phyloP scores from a whole-genome alignment of 2,113 vertebrate species.

The Festucalex cinctus region DNA sequence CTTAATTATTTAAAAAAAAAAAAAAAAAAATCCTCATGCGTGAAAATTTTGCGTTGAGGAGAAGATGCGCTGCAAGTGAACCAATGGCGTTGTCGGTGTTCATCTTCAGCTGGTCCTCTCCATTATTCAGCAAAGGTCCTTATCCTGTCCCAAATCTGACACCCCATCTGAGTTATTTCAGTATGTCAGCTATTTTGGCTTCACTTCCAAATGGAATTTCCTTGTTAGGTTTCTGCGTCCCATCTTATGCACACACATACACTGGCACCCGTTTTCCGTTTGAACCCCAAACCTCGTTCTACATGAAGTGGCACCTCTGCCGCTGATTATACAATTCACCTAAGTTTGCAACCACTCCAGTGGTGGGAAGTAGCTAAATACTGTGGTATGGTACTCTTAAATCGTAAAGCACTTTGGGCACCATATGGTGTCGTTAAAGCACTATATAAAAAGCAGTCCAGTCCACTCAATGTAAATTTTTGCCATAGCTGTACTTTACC shows the following conservation, averaged over 20 bases:
- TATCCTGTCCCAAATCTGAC: slow-evolving; percentile 52
- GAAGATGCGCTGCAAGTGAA: slow-evolving; percentile 23
- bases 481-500: too few species aligned
- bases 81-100: slow-evolving; percentile 18
- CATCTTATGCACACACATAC: slow-evolving; percentile 21
- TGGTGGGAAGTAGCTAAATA: not conserved
- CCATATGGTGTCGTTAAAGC: too few species aligned
- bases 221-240: slow-evolving; percentile 58
- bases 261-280: slow-evolving; percentile 27
- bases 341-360: slow-evolving; percentile 26
- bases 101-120: slow-evolving; percentile 29
- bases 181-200: slow-evolving; percentile 53
- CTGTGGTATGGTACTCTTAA: not conserved
- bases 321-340: slow-evolving; percentile 43
- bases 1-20: too few species aligned
- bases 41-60: slow-evolving; percentile 21
- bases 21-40: slow-evolving; percentile 45
- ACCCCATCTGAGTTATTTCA: slow-evolving; percentile 54
- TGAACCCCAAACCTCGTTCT: slow-evolving; percentile 13
- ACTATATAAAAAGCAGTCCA: too few species aligned
- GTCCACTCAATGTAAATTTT: not conserved
- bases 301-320: slow-evolving; percentile 35
- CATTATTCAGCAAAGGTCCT: slow-evolving; percentile 62
- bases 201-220: slow-evolving; percentile 69
- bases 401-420: too few species aligned